phyloP scores from a whole-genome alignment of 2,888 invertebrate genomes.

The Sericinus montela region DNA sequence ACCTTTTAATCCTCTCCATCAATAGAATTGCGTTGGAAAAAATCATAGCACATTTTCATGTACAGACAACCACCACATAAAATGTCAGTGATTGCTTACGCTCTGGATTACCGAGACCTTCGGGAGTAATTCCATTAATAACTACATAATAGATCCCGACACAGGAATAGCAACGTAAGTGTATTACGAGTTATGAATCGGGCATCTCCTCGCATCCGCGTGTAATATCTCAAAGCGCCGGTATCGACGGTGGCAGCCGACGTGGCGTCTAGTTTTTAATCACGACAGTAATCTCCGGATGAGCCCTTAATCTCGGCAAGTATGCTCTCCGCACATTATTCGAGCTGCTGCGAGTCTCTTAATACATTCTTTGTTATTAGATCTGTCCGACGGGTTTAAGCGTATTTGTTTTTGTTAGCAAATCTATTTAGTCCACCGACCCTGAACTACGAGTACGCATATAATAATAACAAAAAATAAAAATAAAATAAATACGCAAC shows the following conservation, averaged over 20 bases:
- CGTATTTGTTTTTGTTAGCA: too few species aligned
- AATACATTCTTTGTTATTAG: neutral
- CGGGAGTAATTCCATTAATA: neutral
- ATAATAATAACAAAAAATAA: too few species aligned
- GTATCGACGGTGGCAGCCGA: neutral
- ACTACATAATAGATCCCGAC: neutral
- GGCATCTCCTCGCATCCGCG: conserved; percentile 11
- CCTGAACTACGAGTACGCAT: too few species aligned
- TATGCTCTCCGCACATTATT: neutral
- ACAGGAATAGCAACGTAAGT: neutral
- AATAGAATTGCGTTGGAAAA: too few species aligned
- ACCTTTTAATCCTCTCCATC: too few species aligned
- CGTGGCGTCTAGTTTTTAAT: conserved; percentile 19
- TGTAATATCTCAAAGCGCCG: conserved; percentile 8
- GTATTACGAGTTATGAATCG: conserved; percentile 6
- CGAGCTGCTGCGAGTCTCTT: neutral
- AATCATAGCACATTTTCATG: too few species aligned
- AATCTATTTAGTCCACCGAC: too few species aligned
- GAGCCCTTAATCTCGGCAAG: conserved; percentile 7
- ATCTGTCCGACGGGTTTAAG: neutral
- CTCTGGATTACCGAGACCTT: too few species aligned
- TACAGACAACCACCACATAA: too few species aligned
- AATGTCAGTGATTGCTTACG: too few species aligned
- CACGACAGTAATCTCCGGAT: conserved; percentile 13
- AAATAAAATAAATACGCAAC: too few species aligned